A percentile compares a stretch with the other conserved stretches of the same genome.
Conservation (phyloP, 2,113 vertebrate genomes). For the Dolichallabes microphthalmus region DNA sequence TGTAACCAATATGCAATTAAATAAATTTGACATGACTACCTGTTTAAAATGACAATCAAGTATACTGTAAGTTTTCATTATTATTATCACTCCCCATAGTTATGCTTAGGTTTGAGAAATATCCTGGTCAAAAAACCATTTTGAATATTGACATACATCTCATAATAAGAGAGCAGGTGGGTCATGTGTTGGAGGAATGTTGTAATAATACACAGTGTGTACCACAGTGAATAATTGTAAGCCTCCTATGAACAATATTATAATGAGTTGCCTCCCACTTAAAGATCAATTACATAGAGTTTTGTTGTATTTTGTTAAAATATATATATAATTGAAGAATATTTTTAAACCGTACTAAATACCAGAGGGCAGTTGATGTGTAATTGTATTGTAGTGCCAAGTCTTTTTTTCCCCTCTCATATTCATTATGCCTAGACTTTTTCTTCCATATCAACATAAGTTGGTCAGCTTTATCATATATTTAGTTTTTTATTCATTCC, state of each 20-base stretch:
- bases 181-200: slow-evolving; percentile 24
- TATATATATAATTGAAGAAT: not conserved
- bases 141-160: not conserved
- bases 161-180: slow-evolving; percentile 48
- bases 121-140: not conserved
- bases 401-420: not conserved
- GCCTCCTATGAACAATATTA: not conserved
- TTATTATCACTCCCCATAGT: too few species aligned
- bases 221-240: not conserved
- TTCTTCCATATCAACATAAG: not conserved
- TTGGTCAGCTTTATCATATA: not conserved
- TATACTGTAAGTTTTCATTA: not conserved
- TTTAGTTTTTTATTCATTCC: not conserved
- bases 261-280: not conserved
- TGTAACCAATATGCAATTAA: slow-evolving; percentile 7
- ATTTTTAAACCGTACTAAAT: not conserved
- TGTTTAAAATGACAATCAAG: not conserved
- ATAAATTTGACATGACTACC: not conserved
- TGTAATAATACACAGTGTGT: slow-evolving; percentile 15
- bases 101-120: not conserved
- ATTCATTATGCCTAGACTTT: not conserved
- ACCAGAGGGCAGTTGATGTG: not conserved
- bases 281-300: not conserved
- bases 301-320: not conserved
- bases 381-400: not conserved